Evolutionary conservation across 1,140 invertebrate genomes (phyloP).

Genomic region (Drosophila funebris): DNA sequence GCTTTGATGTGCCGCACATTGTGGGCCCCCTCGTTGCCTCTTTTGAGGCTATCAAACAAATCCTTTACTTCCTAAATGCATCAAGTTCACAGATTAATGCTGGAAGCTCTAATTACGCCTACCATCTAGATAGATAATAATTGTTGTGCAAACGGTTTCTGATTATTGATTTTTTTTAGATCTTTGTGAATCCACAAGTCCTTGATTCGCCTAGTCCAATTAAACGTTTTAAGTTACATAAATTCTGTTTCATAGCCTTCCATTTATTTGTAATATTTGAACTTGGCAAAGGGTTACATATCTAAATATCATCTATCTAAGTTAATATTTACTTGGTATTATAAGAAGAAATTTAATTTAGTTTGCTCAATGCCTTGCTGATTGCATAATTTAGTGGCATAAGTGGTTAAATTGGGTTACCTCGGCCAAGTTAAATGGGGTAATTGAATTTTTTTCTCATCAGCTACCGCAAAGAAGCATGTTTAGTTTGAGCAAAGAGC

Average conservation of each 20-base stretch:
- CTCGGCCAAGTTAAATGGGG: conserved; percentile 59
- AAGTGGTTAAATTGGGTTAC: conserved; percentile 71
- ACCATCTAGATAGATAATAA: no score
- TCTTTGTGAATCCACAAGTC: no score
- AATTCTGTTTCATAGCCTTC: no score
- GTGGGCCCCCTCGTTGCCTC: neutral
- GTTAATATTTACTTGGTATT: no score
- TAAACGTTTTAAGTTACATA: no score
- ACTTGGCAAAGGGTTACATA: no score
- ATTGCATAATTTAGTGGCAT: conserved; percentile 50
- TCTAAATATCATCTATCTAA: no score
- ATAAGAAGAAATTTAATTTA: neutral
- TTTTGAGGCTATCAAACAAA: neutral
- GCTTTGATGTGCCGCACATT: conserved; percentile 25
- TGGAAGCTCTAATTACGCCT: neutral
- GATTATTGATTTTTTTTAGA: no score
- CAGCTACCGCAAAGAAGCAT: conserved; percentile 29
- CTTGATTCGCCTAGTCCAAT: no score
- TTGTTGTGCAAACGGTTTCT: no score
- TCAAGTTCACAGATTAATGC: conserved; percentile 22
- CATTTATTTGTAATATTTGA: no score
- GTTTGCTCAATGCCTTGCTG: conserved; percentile 52
- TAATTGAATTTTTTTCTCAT: conserved; percentile 63
- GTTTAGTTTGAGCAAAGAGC: conserved; percentile 65
- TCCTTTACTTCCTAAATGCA: conserved; percentile 11